Base-by-base conservation (phyloP, 2,888 invertebrate species). In the Dexiosoma caninum region DNA sequence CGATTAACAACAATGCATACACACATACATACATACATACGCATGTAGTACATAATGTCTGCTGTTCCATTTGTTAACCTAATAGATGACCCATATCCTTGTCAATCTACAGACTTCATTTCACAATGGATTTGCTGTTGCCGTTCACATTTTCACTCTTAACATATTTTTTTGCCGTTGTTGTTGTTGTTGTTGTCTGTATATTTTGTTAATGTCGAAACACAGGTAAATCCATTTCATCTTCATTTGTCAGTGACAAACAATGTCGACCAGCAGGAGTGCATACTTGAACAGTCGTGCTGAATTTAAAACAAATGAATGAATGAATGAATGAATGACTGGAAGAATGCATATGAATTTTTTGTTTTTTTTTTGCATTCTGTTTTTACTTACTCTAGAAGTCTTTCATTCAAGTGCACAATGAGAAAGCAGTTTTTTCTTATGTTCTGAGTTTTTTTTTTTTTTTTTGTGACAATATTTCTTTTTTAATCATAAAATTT, bases 191-290 rank as follows among this genome's bases (percentile, higher is more conserved):
- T 60, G 23, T 8, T 23, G 9, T 12, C 42, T 53, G 21, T 64
- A 23, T 10, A 27, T 72, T 16, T n/a, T 64, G 12, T 21, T 42
- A 30, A 16, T 57, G 19, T 40, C 40, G 16, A 7, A 21, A 30
- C 51, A 10, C 53, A 72, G 71, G 44, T 80, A 49, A 80, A 72
- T 57, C 49, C 16, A 16, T 62, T 40, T 21, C 71, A 71, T 53
- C 7, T 23, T 49, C 55, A 72, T 80, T 76, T 80, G 72, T 72
- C 71, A 72, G 10, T 80, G 71, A 71, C 62, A 67, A 10, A 53
- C 12, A 64, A 76, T 51, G 40, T 62, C 71, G 62, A 37, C 66
- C 55, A 49, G 21, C 21, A 32, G 37, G 12, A 32, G 14, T 62
- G 62, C 32, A 67, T 62, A 55, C 27, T 42, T 57, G 14, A 57